Percentiles rank a stretch among this genome's conserved stretches.
phyloP scores from a whole-genome alignment of 37 sponge, comb jelly and placozoan species.

The Halisarca cf. caerulea region DNA sequence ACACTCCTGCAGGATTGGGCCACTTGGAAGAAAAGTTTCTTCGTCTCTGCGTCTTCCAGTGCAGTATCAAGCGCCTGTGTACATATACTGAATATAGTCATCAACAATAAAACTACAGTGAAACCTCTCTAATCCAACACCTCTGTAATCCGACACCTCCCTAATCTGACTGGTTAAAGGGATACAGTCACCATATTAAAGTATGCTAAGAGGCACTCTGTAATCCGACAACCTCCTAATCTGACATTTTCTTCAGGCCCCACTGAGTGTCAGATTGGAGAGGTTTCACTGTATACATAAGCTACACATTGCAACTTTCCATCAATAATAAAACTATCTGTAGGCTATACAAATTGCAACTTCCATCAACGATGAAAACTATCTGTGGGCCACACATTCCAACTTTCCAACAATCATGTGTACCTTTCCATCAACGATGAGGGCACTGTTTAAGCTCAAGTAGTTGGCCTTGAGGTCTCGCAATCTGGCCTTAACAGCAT shows the following conservation, averaged over 20 bases:
- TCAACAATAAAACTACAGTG: too few species aligned
- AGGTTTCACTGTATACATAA: too few species aligned
- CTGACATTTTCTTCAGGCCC: too few species aligned
- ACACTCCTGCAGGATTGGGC: constrained; percentile 31
- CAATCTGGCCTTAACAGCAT: constrained; percentile 10
- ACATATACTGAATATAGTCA: neutral
- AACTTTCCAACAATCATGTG: neutral
- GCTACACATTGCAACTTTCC: too few species aligned
- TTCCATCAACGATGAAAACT: neutral
- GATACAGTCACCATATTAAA: too few species aligned
- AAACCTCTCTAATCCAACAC: too few species aligned
- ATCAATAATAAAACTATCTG: neutral
- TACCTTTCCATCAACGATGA: constrained; percentile 75
- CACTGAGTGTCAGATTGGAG: too few species aligned
- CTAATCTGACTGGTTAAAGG: too few species aligned
- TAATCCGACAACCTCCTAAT: too few species aligned
- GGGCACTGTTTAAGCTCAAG: constrained; percentile 7
- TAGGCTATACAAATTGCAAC: neutral
- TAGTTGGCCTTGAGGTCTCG: neutral
- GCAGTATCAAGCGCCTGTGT: constrained; percentile 22
- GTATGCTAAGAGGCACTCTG: too few species aligned
- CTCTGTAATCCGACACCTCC: too few species aligned
- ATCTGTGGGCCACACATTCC: neutral
- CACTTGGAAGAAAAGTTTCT: constrained; percentile 8
- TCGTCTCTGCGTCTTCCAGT: neutral